Percentiles rank a stretch among this genome's conserved stretches.
Evolutionary conservation across 2,113 vertebrate species (phyloP).

Genomic region (Malurus cyaneus): DNA sequence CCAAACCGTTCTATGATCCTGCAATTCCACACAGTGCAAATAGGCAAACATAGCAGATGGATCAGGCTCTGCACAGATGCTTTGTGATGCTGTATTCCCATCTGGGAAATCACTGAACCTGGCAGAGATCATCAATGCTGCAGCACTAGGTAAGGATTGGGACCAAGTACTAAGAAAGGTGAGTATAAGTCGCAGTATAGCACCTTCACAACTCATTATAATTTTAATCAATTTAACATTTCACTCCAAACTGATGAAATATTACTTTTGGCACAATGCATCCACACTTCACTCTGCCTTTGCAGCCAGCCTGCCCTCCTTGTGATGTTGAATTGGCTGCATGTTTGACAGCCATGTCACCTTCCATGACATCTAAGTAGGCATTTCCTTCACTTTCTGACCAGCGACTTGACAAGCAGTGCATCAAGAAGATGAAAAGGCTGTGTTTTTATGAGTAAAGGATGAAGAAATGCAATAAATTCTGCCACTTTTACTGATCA

Average conservation of each 20-base stretch:
- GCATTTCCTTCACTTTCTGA: not conserved
- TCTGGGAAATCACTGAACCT: not conserved
- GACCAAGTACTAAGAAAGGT: not conserved
- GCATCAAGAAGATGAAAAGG: not conserved
- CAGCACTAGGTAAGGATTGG: not conserved
- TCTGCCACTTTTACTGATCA: not conserved
- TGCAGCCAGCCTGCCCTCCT: not conserved
- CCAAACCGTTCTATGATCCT: not conserved
- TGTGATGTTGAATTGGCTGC: not conserved
- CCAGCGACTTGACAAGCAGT: not conserved
- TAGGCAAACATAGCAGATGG: not conserved
- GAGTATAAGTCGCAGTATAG: not conserved
- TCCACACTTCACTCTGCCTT: not conserved
- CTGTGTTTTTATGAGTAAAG: not conserved
- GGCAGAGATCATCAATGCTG: not conserved
- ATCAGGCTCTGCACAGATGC: not conserved
- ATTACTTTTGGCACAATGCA: not conserved
- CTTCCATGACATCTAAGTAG: not conserved
- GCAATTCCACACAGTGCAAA: not conserved
- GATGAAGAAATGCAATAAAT: not conserved
- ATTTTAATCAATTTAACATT: not conserved
- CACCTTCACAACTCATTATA: not conserved
- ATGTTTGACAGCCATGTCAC: not conserved
- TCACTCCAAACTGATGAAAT: not conserved
- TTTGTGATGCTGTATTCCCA: not conserved